Conservation (phyloP, 2,797 vertebrate species). For the Alosa sapidissima region DNA sequence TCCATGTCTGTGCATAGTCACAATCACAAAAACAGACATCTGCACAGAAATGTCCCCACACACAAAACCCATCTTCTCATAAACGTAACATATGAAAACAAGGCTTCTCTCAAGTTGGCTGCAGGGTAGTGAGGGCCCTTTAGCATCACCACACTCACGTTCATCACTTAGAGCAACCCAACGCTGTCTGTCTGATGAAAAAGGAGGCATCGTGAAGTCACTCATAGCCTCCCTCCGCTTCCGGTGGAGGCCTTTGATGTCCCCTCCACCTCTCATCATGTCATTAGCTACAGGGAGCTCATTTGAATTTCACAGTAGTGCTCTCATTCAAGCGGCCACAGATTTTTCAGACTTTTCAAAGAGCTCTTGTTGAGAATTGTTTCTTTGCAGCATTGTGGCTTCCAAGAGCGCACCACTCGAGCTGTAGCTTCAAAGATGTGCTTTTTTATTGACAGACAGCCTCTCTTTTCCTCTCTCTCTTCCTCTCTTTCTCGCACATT, state of each 20-base stretch:
- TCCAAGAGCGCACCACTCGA: conserved; percentile 40
- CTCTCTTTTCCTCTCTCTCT: not conserved
- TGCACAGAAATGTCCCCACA: no score
- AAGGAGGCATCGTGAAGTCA: no score
- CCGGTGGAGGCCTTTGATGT: conserved; percentile 42
- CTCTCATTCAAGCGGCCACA: conserved; percentile 32
- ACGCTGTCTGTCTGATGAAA: no score
- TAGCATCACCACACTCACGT: no score
- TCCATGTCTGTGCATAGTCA: no score
- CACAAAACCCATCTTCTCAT: no score
- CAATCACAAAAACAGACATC: no score
- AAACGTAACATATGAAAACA: no score
- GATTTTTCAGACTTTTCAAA: conserved; percentile 33
- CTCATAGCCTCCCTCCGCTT: conserved; percentile 2
- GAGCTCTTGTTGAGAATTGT: conserved; percentile 34
- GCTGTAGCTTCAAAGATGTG: conserved; percentile 57
- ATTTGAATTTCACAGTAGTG: conserved; percentile 47
- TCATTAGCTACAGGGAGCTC: conserved; percentile 40
- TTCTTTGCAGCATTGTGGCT: conserved; percentile 39
- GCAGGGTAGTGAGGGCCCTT: no score
- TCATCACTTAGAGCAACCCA: no score
- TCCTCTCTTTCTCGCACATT: not conserved
- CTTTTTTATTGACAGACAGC: conserved; percentile 36
- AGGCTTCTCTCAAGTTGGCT: no score
- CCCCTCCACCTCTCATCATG: conserved; percentile 28